Base-by-base conservation (phyloP, 2,797 vertebrate species). In the Antennarius maculatus region DNA sequence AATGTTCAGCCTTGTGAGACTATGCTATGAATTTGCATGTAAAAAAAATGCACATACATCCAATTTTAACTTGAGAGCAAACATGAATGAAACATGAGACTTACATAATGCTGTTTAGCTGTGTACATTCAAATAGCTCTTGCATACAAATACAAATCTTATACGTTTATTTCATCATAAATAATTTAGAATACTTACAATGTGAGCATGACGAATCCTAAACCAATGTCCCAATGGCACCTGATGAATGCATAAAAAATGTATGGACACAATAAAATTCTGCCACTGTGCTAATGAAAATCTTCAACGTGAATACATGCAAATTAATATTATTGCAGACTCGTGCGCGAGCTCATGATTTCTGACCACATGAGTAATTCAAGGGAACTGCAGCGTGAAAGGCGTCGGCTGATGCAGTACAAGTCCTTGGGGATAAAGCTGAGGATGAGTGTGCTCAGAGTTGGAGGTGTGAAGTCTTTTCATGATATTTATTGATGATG, bases 301-400 rank as follows among this genome's bases (percentile, higher is more conserved):
- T 17, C 23, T 41, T 65, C 47, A 66, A 46, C 72, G 39, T 71
- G 16, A 82, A 71, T 59, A 58, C 59, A 65, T 56, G 23, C 54
- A 62, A 16, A 68, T 56, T 63, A 72, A 61, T 39, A 62, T 39
- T 61, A 66, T 66, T 77, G 55, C 55, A 76, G 48, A 61, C 28
- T 47, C 15, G 41, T 9, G 31, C 46, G 17, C 27, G 6, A 16
- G 43, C 49, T 51, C 42, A 17, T 60, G 41, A 17, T 42, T 55
- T 56, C 17, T 60, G 53, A 74, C 63, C 56, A 27, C 60, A 59
- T 67, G 68, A 73, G 67, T 65, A 29, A 71, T 72, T 83, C 48
- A 18, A 11, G 54, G 55, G 68, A 54, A 11, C 27, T 52, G 54
- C 42, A 37, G 58, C 68, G 56, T 51, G 76, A 65, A 54, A 57